Base-by-base conservation (phyloP, 2,113 vertebrate species). In the Ranitomeya imitator region DNA sequence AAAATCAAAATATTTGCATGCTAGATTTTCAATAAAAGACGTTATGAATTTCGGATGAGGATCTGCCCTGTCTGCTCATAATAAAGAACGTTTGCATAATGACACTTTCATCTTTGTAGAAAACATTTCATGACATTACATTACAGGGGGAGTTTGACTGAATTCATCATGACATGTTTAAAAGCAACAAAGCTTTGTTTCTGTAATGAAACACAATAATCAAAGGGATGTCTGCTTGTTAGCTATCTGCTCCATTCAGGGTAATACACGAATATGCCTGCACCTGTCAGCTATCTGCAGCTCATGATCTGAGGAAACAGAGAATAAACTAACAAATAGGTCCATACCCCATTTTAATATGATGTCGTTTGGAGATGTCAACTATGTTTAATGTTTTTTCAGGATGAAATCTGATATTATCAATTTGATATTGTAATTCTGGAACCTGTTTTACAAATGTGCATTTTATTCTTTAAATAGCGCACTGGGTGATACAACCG, bases 101-200 rank as follows among this genome's bases (percentile, higher is more conserved):
- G 78, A 55, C 61, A n/a, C 86, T 80, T 80, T 87, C 61, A 87
- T 80, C 86, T 81, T 71, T 80, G 37, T 23, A 80, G 55, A 67
- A 69, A 80, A 63, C 26, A 88, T 90, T 85, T 88, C 85, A 84
- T 74, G 89, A 51, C 89, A 92, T 90, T 90, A 92, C 92, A 93
- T 91, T 93, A 92, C 54, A 87, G 81, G 52, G 92, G 85, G 59
- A 74, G 81, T 90, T 91, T 90, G 92, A 93, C 79, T 90, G 91
- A 86, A 83, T 89, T 81, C 89, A 85, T 91, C 88, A 77, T 90
- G 90, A 89, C 73, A 79, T 84, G 74, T 77, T 89, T 93, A 94
- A 93, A 94, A 93, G 91, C 93, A 94, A 59, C 82, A 92, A 93
- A 93, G 92, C 92, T 92, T 93, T 87, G 92, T 92, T 89, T 90